A percentile compares a stretch with the other conserved stretches of the same genome.
Conservation (phyloP, 2,113 vertebrate genomes). For the Stigmatopora argus region DNA sequence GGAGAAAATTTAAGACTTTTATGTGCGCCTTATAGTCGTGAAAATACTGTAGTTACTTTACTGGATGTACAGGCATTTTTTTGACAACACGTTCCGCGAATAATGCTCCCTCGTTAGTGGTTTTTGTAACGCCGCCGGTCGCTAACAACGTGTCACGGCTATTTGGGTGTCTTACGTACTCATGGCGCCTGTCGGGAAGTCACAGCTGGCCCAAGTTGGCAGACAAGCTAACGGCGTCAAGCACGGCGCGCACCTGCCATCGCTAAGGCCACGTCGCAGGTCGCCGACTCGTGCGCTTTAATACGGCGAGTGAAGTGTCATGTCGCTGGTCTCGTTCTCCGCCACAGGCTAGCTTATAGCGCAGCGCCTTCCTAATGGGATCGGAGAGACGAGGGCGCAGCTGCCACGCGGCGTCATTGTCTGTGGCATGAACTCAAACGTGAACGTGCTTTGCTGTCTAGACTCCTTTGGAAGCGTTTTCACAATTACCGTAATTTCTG, state of each 20-base stretch:
- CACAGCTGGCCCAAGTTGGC: conserved; percentile 43
- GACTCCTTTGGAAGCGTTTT: conserved; percentile 44
- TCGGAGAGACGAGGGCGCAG: conserved; percentile 19
- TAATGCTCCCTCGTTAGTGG: not conserved
- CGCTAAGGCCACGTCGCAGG: not conserved
- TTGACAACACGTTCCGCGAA: not conserved
- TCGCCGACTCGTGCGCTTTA: conserved; percentile 4
- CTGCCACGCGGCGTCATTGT: conserved; percentile 50
- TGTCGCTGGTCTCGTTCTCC: conserved; percentile 14
- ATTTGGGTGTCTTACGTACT: conserved; percentile 19
- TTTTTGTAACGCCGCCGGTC: not conserved
- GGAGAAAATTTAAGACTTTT: no score
- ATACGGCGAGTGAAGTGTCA: conserved; percentile 16
- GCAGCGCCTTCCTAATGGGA: conserved; percentile 9
- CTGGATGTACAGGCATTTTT: conserved; percentile 5
- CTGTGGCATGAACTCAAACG: conserved; percentile 49
- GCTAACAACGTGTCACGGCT: not conserved
- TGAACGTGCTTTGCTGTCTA: conserved; percentile 40
- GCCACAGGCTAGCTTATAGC: conserved; percentile 26
- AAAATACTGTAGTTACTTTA: not conserved
- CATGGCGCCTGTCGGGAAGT: not conserved
- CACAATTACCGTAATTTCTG: conserved; percentile 38
- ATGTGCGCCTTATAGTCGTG: no score
- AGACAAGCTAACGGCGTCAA: conserved; percentile 13
- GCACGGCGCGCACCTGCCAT: conserved; percentile 7